A percentile compares a stretch with the other conserved stretches of the same genome.
Evolutionary conservation across 35 echinoderm and acorn worm genomes (phyloP).

Genomic region (Hemicentrotus pulcherrimus): DNA sequence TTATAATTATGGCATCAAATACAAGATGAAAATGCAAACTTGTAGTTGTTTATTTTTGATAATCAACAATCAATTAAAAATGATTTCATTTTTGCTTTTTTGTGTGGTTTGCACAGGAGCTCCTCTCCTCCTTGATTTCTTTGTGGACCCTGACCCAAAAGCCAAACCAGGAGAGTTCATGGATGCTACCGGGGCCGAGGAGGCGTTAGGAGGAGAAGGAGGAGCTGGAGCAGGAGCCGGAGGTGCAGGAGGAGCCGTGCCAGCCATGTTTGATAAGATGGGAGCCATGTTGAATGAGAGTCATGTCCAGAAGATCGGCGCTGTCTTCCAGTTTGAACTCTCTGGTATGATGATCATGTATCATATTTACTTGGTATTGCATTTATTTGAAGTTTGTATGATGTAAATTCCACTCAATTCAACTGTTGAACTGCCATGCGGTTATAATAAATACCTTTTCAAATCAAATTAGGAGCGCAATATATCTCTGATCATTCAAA

Average conservation of each 20-base stretch:
- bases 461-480: background rate
- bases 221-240: background rate
- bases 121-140: constrained; percentile 89
- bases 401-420: too few relatives aligned
- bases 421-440: too few relatives aligned
- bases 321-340: constrained; percentile 81
- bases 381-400: too few relatives aligned
- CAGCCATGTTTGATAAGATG: constrained; percentile 61
- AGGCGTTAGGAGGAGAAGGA: background rate
- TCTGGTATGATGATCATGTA: constrained; percentile 48
- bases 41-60: too few relatives aligned
- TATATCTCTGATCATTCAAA: background rate
- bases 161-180: constrained; percentile 28
- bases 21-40: too few relatives aligned
- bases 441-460: too few relatives aligned
- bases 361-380: too few relatives aligned
- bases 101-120: constrained; percentile 55
- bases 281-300: constrained; percentile 53
- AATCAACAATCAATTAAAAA: too few relatives aligned
- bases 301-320: constrained; percentile 57
- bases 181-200: background rate
- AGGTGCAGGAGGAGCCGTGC: constrained; percentile 28
- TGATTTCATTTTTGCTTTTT: too few relatives aligned
- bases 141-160: constrained; percentile 66
- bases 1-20: too few relatives aligned